phyloP scores from a whole-genome alignment of 2,797 vertebrate species.

The Falco biarmicus region DNA sequence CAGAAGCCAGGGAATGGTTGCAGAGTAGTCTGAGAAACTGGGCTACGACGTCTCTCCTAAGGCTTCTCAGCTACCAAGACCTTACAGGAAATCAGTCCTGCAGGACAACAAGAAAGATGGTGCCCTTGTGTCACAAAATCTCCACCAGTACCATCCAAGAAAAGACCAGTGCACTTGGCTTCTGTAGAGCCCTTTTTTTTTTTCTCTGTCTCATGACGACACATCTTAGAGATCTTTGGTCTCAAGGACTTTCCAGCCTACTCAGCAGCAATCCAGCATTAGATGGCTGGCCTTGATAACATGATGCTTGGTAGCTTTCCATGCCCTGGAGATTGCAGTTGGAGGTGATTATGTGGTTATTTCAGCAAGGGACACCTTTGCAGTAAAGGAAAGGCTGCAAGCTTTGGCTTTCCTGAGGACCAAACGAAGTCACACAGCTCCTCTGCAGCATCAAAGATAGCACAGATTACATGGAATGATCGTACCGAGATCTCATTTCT shows the following conservation, averaged over 20 bases:
- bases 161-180: not conserved
- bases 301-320: not conserved
- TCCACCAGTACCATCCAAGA: not conserved
- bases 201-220: not conserved
- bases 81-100: not conserved
- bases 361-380: not conserved
- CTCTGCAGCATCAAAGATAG: not conserved
- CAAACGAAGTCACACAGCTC: not conserved
- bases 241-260: not conserved
- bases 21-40: not conserved
- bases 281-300: not conserved
- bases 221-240: not conserved
- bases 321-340: not conserved
- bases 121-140: not conserved
- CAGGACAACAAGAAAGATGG: not conserved
- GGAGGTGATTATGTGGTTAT: not conserved
- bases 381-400: not conserved
- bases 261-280: not conserved
- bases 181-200: not conserved
- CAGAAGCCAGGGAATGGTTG: not conserved
- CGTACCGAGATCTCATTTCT: not conserved
- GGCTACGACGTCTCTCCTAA: not conserved
- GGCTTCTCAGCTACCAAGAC: not conserved
- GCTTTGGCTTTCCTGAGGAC: not conserved
- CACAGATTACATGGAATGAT: not conserved